Percentiles rank a stretch among this genome's conserved stretches.
Evolutionary conservation across 2,888 invertebrate genomes (phyloP).

Genomic region (Pristionchus mayeri): DNA sequence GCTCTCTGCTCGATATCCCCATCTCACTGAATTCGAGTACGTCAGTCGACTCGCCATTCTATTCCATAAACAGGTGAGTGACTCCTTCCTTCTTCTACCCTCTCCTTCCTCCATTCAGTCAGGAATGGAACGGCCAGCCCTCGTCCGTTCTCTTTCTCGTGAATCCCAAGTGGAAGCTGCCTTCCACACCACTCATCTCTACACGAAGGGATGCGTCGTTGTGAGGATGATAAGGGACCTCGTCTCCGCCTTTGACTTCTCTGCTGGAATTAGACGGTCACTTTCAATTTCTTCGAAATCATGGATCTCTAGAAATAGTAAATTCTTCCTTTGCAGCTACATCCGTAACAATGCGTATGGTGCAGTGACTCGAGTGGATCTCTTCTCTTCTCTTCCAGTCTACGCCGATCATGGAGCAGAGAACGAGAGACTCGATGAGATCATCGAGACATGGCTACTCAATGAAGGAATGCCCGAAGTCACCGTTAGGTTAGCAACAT

Average conservation of each 20-base stretch:
- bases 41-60: constrained; percentile 61
- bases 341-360: constrained; percentile 67
- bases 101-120: constrained; percentile 8
- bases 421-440: constrained; percentile 61
- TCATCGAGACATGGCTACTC: constrained; percentile 72
- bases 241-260: constrained; percentile 69
- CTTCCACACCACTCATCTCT: constrained; percentile 77
- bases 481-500: constrained; percentile 58
- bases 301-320: too few species aligned
- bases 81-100: background rate
- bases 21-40: constrained; percentile 71
- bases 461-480: constrained; percentile 74
- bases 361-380: constrained; percentile 66
- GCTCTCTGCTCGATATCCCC: constrained; percentile 63
- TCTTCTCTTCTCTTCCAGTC: constrained; percentile 69
- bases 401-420: constrained; percentile 74
- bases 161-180: constrained; percentile 86
- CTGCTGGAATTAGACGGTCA: constrained; percentile 59
- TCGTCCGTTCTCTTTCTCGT: constrained; percentile 46
- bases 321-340: constrained; percentile 54
- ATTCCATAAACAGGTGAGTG: constrained; percentile 57
- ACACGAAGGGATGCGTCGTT: constrained; percentile 73
- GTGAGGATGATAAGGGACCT: constrained; percentile 73
- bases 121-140: constrained; percentile 22
- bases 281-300: background rate